A percentile compares a stretch with the other conserved stretches of the same genome.
Conservation (phyloP, 1,140 invertebrate species). For the Mamestra configurata region DNA sequence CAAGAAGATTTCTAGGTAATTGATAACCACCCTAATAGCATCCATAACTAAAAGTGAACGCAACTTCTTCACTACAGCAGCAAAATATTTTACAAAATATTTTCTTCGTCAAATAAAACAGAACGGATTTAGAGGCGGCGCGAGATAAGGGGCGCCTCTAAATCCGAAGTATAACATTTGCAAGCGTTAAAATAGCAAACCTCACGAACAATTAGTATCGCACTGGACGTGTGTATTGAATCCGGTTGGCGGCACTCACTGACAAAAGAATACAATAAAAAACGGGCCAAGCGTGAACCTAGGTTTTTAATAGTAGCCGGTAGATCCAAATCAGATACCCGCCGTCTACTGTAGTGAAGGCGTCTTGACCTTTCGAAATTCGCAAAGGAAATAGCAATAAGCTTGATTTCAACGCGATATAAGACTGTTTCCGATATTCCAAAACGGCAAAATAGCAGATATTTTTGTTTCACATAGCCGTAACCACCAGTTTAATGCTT, state of each 20-base stretch:
- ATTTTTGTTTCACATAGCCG: too few species aligned
- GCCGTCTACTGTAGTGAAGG: background rate
- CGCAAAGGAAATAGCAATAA: background rate
- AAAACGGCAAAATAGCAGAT: too few species aligned
- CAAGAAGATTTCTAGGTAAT: too few species aligned
- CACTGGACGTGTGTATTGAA: background rate
- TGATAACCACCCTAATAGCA: too few species aligned
- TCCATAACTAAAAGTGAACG: too few species aligned
- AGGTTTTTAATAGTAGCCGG: background rate
- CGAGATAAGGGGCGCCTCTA: too few species aligned
- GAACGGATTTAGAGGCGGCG: too few species aligned
- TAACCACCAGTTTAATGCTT: background rate
- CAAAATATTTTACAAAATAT: too few species aligned
- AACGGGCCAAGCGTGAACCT: background rate
- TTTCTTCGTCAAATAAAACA: too few species aligned
- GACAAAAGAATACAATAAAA: background rate
- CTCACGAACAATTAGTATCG: slow-evolving; percentile 22
- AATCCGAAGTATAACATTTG: background rate
- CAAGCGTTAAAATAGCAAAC: slow-evolving; percentile 2
- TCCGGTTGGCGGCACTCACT: background rate
- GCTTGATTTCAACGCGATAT: too few species aligned
- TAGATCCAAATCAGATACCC: background rate
- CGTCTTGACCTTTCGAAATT: background rate
- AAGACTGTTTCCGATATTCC: too few species aligned
- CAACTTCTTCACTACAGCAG: too few species aligned